A percentile compares a stretch with the other conserved stretches of the same genome.
Conservation (phyloP, 2,113 vertebrate species). For the Megaptera novaeangliae region DNA sequence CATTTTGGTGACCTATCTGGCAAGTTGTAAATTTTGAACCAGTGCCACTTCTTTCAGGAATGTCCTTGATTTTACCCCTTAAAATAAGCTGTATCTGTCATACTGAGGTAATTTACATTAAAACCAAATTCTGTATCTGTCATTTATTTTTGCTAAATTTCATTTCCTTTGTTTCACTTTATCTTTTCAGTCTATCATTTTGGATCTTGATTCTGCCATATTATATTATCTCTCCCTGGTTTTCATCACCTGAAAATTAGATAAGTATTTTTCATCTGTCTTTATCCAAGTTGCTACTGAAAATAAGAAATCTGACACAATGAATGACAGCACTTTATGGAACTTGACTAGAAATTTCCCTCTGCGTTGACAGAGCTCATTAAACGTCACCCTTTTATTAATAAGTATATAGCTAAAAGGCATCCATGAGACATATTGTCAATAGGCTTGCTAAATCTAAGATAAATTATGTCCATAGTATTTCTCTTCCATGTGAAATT, state of each 20-base stretch:
- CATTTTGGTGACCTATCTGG: background rate
- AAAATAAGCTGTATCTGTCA: background rate
- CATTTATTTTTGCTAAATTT: conserved; percentile 19
- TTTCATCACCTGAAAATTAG: background rate
- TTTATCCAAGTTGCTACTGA: background rate
- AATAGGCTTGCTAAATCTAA: background rate
- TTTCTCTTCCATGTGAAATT: background rate
- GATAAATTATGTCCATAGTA: background rate
- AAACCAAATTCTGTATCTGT: background rate
- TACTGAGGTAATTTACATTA: background rate
- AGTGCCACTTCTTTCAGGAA: background rate
- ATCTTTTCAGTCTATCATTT: conserved; percentile 13
- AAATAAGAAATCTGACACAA: conserved; percentile 15
- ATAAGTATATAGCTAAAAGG: background rate
- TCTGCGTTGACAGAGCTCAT: background rate
- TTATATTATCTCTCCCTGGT: background rate
- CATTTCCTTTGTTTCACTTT: conserved; percentile 11
- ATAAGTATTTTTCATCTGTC: background rate
- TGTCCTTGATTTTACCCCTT: background rate
- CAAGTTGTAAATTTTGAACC: background rate
- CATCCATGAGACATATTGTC: background rate
- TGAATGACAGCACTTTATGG: background rate
- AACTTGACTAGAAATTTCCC: background rate
- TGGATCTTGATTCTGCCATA: background rate
- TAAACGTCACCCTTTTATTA: background rate